phyloP scores from a whole-genome alignment of 2,113 vertebrate species.

The Saimiri boliviensis region DNA sequence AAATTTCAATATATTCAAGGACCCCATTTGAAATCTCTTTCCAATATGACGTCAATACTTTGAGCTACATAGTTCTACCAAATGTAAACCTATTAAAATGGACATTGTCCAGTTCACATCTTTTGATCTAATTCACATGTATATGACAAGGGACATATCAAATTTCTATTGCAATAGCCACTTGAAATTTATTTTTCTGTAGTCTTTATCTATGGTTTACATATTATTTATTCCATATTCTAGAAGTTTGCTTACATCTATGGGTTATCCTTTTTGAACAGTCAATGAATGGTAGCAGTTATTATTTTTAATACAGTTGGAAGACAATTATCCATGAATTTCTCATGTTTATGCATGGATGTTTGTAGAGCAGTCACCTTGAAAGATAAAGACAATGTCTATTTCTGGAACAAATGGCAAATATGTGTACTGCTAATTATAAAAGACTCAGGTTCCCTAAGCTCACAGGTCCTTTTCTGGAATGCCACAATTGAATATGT shows the following conservation, averaged over 20 bases:
- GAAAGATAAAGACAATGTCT: background rate
- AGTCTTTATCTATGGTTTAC: background rate
- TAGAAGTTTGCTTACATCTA: background rate
- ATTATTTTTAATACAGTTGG: background rate
- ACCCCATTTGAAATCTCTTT: background rate
- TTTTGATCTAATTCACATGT: conserved; percentile 34
- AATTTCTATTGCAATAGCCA: background rate
- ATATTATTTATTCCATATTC: background rate
- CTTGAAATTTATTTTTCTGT: conserved; percentile 31
- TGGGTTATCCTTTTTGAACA: background rate
- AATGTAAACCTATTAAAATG: conserved; percentile 52
- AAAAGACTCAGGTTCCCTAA: background rate
- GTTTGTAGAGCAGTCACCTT: background rate
- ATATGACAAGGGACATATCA: background rate
- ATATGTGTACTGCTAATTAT: background rate
- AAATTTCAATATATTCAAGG: background rate
- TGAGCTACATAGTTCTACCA: conserved; percentile 36
- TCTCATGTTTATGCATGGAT: background rate
- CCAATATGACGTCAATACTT: background rate
- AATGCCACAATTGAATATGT: background rate
- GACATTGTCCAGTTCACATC: background rate
- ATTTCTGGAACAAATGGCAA: background rate
- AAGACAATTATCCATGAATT: background rate
- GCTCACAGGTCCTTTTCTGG: background rate
- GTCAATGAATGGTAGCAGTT: background rate